phyloP scores from a whole-genome alignment of 2,888 invertebrate species.

The Acrocyrtus sp. region DNA sequence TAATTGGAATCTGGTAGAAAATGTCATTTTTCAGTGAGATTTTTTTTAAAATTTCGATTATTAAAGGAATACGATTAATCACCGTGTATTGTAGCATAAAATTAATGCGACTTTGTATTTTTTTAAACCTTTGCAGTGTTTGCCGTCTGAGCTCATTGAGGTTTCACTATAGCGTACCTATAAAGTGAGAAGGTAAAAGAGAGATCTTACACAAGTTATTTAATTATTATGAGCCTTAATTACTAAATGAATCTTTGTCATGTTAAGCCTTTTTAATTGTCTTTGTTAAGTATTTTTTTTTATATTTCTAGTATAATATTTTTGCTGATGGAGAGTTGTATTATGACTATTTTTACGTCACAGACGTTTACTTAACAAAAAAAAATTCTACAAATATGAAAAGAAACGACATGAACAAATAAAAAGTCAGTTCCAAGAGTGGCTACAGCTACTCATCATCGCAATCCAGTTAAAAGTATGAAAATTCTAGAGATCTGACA shows the following conservation, averaged over 20 bases:
- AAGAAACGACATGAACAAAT: not conserved
- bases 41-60: slow-evolving; percentile 2
- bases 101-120: slow-evolving; percentile 1
- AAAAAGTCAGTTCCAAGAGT: not conserved
- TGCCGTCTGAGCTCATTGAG: slow-evolving; percentile 45
- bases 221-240: too few species aligned
- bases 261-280: not conserved
- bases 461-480: too few species aligned
- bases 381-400: not conserved
- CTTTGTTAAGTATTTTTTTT: too few species aligned
- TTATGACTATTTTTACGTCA: too few species aligned
- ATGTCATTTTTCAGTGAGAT: slow-evolving; percentile 44
- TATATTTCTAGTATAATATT: too few species aligned
- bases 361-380: too few species aligned
- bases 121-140: slow-evolving; percentile 30
- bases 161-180: slow-evolving; percentile 39
- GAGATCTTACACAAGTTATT: not conserved
- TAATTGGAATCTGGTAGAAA: too few species aligned
- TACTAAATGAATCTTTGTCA: not conserved
- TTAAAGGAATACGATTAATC: slow-evolving; percentile 2
- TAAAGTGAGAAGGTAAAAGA: not conserved
- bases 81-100: too few species aligned
- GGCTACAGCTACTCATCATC: too few species aligned
- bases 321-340: not conserved
- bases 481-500: too few species aligned